phyloP scores from a whole-genome alignment of 2,888 invertebrate species.

The Falcaria lacertinaria region DNA sequence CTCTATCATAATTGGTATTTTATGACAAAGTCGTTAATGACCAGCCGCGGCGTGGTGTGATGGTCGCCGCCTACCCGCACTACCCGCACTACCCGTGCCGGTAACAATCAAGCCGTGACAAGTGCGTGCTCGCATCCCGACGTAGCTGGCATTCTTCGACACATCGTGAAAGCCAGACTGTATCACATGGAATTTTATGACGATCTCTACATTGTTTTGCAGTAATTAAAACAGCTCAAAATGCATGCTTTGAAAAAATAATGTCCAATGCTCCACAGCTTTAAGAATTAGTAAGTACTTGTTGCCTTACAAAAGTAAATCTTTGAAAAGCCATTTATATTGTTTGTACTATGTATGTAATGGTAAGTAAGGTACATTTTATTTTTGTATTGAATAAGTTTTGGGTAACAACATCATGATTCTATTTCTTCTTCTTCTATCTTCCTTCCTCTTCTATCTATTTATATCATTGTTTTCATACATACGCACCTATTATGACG shows the following conservation, averaged over 20 bases:
- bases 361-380: too few species aligned
- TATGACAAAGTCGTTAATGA: not conserved
- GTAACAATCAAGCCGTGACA: not conserved
- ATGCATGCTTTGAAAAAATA: not conserved
- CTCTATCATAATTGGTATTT: not conserved
- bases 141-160: not conserved
- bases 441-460: not conserved
- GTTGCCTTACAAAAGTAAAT: too few species aligned
- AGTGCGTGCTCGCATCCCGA: not conserved
- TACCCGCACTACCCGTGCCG: too few species aligned
- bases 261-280: not conserved
- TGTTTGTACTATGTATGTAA: too few species aligned
- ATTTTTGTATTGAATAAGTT: too few species aligned
- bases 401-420: not conserved
- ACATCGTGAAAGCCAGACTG: not conserved
- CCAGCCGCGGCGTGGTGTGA: not conserved
- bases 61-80: too few species aligned
- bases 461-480: conserved; percentile 1
- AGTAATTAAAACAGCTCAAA: not conserved
- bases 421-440: too few species aligned
- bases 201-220: not conserved
- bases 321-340: too few species aligned
- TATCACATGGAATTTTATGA: not conserved
- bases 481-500: conserved; percentile 1
- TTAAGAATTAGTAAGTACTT: too few species aligned